Evolutionary conservation across 2,888 invertebrate genomes (phyloP), one percentile per base, ranked within the genome.

Genomic region (Metopia argyrocephala): DNA sequence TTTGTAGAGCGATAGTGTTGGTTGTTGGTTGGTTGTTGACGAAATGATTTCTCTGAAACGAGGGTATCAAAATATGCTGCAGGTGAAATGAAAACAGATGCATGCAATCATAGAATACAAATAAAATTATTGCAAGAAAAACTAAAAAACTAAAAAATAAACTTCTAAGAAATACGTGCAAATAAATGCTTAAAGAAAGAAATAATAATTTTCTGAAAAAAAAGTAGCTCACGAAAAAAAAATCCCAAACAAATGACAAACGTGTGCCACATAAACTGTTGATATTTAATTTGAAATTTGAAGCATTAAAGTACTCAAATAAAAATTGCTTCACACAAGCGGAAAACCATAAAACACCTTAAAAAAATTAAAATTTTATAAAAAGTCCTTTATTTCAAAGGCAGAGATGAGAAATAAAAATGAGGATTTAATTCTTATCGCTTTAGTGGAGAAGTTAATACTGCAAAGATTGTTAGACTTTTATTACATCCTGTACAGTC

Each of bases 191-290:
- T n/a, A 50, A 5, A n/a, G 2, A 46, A 15, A 45, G 23, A 59
- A 59, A 54, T 20, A 20, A 52, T 25, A n/a, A n/a, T 4, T 21
- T 46, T 62, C 57, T 54, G 52, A 23, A 21, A 61, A 68, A 9
- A 61, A 25, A 38, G 3, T 64, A 38, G 21, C n/a, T 15, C 28
- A 23, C 5, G 18, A 38, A 61, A 38, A 20, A 21, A 28, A 48
- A 20, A 48, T 18, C n/a, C 5, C 6, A 45, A 45, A 62, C 68
- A 71, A 70, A 66, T 56, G 46, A 28, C 25, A 48, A 66, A 75
- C 75, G 75, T 79, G 64, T 61, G 65, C 56, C 79, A n/a, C n/a
- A 70, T 71, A 62, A 75, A 75, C 70, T 66, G 27, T 59, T 56
- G 18, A 64, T 66, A 18, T 59, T 46, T 46, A 56, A 20, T 57